Conservation (phyloP, 2,888 invertebrate species). For the Protula sp. region DNA sequence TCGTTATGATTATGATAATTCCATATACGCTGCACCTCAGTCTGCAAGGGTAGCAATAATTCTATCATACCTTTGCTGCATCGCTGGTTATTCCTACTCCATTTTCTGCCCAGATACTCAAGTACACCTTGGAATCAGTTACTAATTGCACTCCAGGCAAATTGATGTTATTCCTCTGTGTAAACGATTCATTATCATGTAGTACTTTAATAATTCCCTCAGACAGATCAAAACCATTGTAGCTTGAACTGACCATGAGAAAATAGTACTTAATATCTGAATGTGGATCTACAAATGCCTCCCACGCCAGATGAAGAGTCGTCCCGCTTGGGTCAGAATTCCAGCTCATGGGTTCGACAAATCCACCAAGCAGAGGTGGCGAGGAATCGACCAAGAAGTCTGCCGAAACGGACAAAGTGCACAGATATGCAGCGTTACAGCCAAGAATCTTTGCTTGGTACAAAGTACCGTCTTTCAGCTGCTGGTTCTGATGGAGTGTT, state of each 20-base stretch:
- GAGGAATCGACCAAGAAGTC: neutral
- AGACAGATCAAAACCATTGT: constrained; percentile 2
- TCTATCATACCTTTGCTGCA: constrained; percentile 1
- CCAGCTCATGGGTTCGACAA: neutral
- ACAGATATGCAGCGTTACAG: neutral
- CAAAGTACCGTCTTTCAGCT: neutral
- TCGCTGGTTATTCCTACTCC: neutral
- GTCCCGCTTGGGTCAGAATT: neutral
- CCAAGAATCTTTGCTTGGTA: neutral
- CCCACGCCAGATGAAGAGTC: neutral
- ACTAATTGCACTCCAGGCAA: neutral
- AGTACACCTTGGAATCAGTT: neutral
- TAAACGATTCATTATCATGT: neutral
- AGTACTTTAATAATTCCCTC: neutral
- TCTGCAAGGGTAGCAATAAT: no score
- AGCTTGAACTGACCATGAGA: neutral
- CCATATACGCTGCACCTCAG: no score
- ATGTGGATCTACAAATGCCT: neutral
- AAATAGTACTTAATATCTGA: neutral
- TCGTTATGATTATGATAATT: no score
- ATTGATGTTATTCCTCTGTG: neutral
- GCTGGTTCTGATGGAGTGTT: neutral
- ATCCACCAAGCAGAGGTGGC: neutral
- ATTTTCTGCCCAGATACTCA: constrained; percentile 1
- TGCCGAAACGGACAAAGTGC: neutral